Percentiles rank a stretch among this genome's conserved stretches.
Conservation (phyloP, 2,888 invertebrate species). For the Cephus pulcher region DNA sequence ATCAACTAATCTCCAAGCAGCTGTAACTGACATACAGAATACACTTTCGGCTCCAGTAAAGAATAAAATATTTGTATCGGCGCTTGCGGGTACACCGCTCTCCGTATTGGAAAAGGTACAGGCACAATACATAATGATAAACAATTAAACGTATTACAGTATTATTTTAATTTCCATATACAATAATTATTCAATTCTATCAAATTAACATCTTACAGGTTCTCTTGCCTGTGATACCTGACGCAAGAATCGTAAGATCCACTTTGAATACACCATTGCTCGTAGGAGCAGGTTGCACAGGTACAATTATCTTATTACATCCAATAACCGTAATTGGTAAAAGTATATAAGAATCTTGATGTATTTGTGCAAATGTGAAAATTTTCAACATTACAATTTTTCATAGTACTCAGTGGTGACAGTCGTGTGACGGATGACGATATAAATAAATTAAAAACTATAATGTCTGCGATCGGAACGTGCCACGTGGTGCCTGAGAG, state of each 20-base stretch:
- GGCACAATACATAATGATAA: background rate
- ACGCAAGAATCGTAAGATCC: constrained; percentile 14
- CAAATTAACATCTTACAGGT: background rate
- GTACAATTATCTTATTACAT: constrained; percentile 33
- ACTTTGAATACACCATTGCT: constrained; percentile 41
- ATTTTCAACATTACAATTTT: constrained; percentile 3
- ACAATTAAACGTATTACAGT: background rate
- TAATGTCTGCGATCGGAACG: constrained; percentile 75
- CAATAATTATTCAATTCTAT: background rate
- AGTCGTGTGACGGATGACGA: constrained; percentile 69
- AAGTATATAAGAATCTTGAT: background rate
- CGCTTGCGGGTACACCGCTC: constrained; percentile 81
- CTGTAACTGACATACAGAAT: constrained; percentile 67
- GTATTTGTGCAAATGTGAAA: background rate
- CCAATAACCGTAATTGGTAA: background rate
- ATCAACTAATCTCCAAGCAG: constrained; percentile 76
- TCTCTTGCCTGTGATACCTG: constrained; percentile 12
- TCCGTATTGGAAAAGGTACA: constrained; percentile 72
- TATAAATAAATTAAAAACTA: constrained; percentile 70
- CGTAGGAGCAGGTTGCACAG: constrained; percentile 66
- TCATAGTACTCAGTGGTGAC: constrained; percentile 31
- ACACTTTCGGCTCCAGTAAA: constrained; percentile 49
- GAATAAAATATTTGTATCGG: constrained; percentile 78
- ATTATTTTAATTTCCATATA: background rate
- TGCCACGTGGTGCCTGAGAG: constrained; percentile 80